Evolutionary conservation across 2,113 vertebrate species (phyloP), one percentile per base, ranked within the genome.

Genomic region (Hemicordylus capensis): DNA sequence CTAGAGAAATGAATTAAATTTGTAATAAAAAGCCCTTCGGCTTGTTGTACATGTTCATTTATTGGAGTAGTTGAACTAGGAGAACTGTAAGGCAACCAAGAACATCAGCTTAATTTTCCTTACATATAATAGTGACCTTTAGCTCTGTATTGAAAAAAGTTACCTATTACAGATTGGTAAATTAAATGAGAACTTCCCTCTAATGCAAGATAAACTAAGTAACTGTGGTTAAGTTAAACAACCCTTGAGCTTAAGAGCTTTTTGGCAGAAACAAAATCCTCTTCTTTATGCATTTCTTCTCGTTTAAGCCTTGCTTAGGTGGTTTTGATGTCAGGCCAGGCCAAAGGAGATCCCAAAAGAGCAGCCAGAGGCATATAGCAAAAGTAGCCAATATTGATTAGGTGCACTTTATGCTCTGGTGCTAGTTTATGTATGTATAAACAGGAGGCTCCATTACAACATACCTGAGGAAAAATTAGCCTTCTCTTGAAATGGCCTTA

Each of bases 1-100:
- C 98, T 98, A 98, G 98, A 98, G 98, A 98, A 98, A 98, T 98
- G 97, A 98, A 99, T 98, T 98, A 98, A 97, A 98, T 98, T 97
- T 98, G 97, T 97, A 97, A 96, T 98, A 98, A 98, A 98, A 98
- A 97, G 96, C 97, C 97, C 98, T 97, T 97, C 96, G 97, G 98
- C 98, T 98, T 97, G 97, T 97, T 98, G 97, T 97, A 97, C 97
- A 97, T 96, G 97, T 97, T 98, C 97, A 97, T 98, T 98, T 97
- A 97, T 97, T 96, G 95, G 96, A 97, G 97, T 97, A 97, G 97
- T 97, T 97, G 97, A 98, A 98, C 97, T 98, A 97, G 94, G 94
- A 97, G 97, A 97, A 97, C 96, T 97, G 97, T 97, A 97, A 97
- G 97, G 97, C 96, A 97, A 96, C 96, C 92, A 94, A 96, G 96